Conservation (phyloP, 2,888 invertebrate genomes). For the Acronicta leporina region DNA sequence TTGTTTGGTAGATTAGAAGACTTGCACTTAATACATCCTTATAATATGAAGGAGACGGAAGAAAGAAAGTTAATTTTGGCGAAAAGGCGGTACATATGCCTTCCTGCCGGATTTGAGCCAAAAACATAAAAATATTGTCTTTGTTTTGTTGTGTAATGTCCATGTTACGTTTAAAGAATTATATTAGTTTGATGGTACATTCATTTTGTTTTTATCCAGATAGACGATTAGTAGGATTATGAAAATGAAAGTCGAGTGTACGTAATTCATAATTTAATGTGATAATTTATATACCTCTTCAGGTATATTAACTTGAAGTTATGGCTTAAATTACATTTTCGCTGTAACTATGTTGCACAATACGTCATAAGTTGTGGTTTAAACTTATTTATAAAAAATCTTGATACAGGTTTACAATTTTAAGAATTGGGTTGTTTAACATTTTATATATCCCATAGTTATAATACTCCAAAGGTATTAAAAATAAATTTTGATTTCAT, state of each 20-base stretch:
- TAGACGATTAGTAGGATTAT: background rate
- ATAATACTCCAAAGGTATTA: slow-evolving; percentile 85
- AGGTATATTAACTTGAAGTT: slow-evolving; percentile 79
- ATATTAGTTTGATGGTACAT: slow-evolving; percentile 16
- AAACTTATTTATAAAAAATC: slow-evolving; percentile 47
- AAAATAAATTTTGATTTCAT: slow-evolving; percentile 81
- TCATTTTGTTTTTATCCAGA: slow-evolving; percentile 3
- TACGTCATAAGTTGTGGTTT: slow-evolving; percentile 60
- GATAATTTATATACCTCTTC: slow-evolving; percentile 81
- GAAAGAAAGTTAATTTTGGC: slow-evolving; percentile 62
- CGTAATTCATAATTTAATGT: slow-evolving; percentile 86
- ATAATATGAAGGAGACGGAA: slow-evolving; percentile 62
- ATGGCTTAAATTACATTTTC: slow-evolving; percentile 77
- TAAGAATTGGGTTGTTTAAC: slow-evolving; percentile 35
- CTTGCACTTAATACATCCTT: slow-evolving; percentile 75
- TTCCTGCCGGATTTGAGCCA: slow-evolving; percentile 59
- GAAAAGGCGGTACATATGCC: slow-evolving; percentile 70
- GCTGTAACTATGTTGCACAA: slow-evolving; percentile 79
- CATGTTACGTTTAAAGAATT: slow-evolving; percentile 13
- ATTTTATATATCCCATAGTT: slow-evolving; percentile 55
- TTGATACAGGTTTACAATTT: slow-evolving; percentile 52
- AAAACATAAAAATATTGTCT: slow-evolving; percentile 12
- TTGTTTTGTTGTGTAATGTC: slow-evolving; percentile 21
- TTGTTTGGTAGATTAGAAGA: slow-evolving; percentile 69
- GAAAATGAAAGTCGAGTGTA: slow-evolving; percentile 66